These are phyloP conservation scores for Drosophila neotestacea DNA, from an alignment of 2,888 invertebrate genomes.

Conservation along the genomic window DNA sequence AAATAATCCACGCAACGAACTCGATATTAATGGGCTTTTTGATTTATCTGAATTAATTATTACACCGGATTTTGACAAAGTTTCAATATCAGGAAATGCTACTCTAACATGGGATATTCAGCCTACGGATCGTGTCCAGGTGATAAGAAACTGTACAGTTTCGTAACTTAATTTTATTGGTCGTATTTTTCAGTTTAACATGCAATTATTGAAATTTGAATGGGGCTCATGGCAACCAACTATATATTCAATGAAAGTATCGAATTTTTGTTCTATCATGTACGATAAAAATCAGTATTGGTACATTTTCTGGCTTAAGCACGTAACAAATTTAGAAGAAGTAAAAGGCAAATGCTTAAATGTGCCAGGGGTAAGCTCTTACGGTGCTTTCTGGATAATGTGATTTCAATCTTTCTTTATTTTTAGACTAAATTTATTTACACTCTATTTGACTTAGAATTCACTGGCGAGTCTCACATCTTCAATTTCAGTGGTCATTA, in stretches of 20 bases:
- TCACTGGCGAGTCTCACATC: too few species aligned
- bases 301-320: conserved; percentile 11
- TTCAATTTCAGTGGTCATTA: too few species aligned
- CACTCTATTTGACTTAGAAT: too few species aligned
- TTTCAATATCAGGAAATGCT: neutral
- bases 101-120: conserved; percentile 7
- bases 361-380: conserved; percentile 28
- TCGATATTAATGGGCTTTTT: neutral
- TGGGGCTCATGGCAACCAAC: conserved; percentile 28
- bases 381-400: too few species aligned
- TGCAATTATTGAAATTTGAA: neutral
- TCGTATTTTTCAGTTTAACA: neutral
- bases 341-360: conserved; percentile 23
- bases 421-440: too few species aligned
- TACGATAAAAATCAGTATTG: conserved; percentile 25
- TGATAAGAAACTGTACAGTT: neutral
- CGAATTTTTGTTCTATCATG: conserved; percentile 4
- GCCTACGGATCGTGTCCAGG: neutral
- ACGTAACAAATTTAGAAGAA: conserved; percentile 18
- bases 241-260: fast-evolving
- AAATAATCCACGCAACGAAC: neutral
- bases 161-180: neutral
- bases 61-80: fast-evolving
- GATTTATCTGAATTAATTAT: neutral
- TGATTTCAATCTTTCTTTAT: too few species aligned